phyloP scores from a whole-genome alignment of 92 coral and sea anemone genomes.

The Phenganax stokvisi region DNA sequence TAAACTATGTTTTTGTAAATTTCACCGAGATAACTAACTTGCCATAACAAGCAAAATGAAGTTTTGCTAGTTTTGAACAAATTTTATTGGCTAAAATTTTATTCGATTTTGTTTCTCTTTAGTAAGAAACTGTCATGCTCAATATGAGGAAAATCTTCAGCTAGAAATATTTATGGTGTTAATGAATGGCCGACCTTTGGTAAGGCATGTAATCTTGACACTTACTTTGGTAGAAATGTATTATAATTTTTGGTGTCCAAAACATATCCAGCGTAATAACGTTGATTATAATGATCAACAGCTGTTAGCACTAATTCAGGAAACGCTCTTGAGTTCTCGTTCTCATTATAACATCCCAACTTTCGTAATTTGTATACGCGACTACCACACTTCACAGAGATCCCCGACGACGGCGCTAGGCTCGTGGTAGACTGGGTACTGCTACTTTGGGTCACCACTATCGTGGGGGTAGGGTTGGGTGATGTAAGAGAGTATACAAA shows the following conservation, averaged over 20 bases:
- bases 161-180: background rate
- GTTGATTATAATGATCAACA: conserved; percentile 16
- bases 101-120: background rate
- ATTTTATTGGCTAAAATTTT: no score
- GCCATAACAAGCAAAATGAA: background rate
- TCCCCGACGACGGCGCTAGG: background rate
- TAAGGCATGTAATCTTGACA: background rate
- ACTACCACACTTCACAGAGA: conserved; percentile 17
- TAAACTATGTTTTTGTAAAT: background rate
- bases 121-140: background rate
- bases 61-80: background rate
- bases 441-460: conserved; percentile 3
- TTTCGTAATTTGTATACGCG: conserved; percentile 15
- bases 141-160: background rate
- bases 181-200: background rate
- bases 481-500: conserved; percentile 17
- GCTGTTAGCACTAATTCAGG: conserved; percentile 27
- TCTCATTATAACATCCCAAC: conserved; percentile 34
- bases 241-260: conserved; percentile 18
- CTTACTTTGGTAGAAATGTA: conserved; percentile 27
- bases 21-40: background rate
- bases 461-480: conserved; percentile 9
- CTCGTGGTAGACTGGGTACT: background rate
- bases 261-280: conserved; percentile 14
- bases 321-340: background rate